Conservation (phyloP, 2,113 vertebrate species). For the Panthera tigris region DNA sequence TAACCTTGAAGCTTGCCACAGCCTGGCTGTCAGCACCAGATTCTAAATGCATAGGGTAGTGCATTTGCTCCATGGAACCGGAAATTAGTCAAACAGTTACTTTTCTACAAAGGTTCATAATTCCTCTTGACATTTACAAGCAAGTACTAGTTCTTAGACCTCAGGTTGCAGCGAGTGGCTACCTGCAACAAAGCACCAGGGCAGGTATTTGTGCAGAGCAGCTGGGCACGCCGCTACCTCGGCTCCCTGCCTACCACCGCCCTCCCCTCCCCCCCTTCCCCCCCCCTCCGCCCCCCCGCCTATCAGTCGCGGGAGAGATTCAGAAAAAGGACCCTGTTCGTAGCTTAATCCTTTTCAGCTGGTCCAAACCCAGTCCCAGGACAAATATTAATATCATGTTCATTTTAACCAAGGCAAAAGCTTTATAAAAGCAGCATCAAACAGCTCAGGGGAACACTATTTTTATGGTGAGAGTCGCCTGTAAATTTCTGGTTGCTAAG, state of each 20-base stretch:
- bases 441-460: slow-evolving; percentile 63
- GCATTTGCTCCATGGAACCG: slow-evolving; percentile 78
- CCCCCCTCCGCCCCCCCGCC: background rate
- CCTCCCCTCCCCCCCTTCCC: background rate
- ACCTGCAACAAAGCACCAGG: slow-evolving; percentile 21
- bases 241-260: background rate
- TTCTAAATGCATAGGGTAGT: slow-evolving; percentile 74
- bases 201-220: slow-evolving; percentile 39
- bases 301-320: slow-evolving; percentile 35
- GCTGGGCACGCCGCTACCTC: slow-evolving; percentile 3
- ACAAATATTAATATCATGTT: slow-evolving; percentile 78
- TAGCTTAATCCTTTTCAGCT: slow-evolving; percentile 74
- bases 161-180: slow-evolving; percentile 72
- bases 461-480: slow-evolving; percentile 56
- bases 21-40: slow-evolving; percentile 77
- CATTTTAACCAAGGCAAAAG: slow-evolving; percentile 73
- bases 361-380: slow-evolving; percentile 60
- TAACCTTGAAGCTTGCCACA: slow-evolving; percentile 72
- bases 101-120: slow-evolving; percentile 86
- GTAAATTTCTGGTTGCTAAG: slow-evolving; percentile 69
- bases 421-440: slow-evolving; percentile 44
- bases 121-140: slow-evolving; percentile 87
- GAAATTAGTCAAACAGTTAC: slow-evolving; percentile 83
- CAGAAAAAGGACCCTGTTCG: slow-evolving; percentile 51
- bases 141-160: slow-evolving; percentile 75